These are phyloP conservation scores for Clanis bilineata DNA, from an alignment of 2,888 invertebrate species.

Conservation along the genomic window DNA sequence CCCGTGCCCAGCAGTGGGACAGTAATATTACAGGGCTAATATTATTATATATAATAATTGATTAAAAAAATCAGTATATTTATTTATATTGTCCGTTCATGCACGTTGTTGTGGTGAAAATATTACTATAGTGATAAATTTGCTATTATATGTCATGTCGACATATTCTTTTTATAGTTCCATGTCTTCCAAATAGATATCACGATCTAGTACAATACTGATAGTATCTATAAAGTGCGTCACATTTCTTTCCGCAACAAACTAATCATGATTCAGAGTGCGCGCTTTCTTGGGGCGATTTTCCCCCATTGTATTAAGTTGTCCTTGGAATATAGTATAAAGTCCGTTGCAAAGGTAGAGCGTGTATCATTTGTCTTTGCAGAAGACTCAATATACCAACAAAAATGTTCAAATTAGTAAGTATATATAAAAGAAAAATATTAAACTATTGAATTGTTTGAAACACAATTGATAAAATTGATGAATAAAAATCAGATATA, in stretches of 20 bases:
- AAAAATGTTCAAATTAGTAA: conserved; percentile 66
- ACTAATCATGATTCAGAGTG: conserved; percentile 41
- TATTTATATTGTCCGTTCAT: too few relatives aligned
- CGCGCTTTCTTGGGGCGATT: conserved; percentile 12
- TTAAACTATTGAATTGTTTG: background rate
- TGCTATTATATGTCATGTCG: background rate
- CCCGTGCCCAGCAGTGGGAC: too few relatives aligned
- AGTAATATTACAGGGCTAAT: too few relatives aligned
- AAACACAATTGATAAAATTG: too few relatives aligned
- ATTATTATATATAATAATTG: too few relatives aligned
- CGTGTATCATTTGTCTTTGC: conserved; percentile 36
- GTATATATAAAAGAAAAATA: conserved; percentile 24
- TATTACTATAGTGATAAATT: background rate
- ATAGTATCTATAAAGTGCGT: conserved; percentile 30
- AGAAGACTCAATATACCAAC: conserved; percentile 24
- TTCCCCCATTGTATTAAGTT: conserved; percentile 28
- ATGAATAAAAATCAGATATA: too few relatives aligned
- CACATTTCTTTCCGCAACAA: conserved; percentile 48
- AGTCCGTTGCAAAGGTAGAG: conserved; percentile 23
- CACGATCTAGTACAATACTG: background rate
- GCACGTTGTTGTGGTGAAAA: background rate
- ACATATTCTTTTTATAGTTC: background rate
- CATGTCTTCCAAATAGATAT: background rate
- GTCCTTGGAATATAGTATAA: conserved; percentile 41
- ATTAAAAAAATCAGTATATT: too few relatives aligned